phyloP scores from a whole-genome alignment of 2,113 vertebrate species.

The Thamnophis sirtalis region DNA sequence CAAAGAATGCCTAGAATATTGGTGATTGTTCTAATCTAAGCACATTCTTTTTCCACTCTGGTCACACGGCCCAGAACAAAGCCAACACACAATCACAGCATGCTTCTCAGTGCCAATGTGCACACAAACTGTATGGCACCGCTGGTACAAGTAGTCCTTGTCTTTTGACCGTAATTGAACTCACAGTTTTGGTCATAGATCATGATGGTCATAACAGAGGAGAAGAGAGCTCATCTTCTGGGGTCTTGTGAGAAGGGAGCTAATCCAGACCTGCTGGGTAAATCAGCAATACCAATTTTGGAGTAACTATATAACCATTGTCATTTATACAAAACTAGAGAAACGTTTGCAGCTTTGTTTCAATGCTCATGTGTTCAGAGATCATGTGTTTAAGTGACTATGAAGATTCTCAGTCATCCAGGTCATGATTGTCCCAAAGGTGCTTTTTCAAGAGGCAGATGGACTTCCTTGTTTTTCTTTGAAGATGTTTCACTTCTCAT shows the following conservation, averaged over 20 bases:
- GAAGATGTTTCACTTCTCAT: no score
- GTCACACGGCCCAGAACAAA: not conserved
- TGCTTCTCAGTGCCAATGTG: not conserved
- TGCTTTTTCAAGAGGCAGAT: no score
- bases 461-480: no score
- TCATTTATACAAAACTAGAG: not conserved
- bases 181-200: not conserved
- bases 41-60: not conserved
- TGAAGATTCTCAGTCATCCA: no score
- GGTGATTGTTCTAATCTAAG: not conserved
- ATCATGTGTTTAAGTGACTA: not conserved
- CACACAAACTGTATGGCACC: not conserved
- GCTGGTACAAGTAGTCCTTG: not conserved
- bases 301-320: not conserved
- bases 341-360: not conserved
- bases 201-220: not conserved
- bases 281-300: not conserved
- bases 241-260: not conserved
- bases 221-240: not conserved
- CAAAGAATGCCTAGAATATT: not conserved
- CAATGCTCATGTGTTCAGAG: not conserved
- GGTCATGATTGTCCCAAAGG: no score
- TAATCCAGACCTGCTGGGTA: not conserved
- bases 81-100: not conserved
- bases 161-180: not conserved